phyloP scores from a whole-genome alignment of 2,888 invertebrate genomes.

The Anoncus sp. region DNA sequence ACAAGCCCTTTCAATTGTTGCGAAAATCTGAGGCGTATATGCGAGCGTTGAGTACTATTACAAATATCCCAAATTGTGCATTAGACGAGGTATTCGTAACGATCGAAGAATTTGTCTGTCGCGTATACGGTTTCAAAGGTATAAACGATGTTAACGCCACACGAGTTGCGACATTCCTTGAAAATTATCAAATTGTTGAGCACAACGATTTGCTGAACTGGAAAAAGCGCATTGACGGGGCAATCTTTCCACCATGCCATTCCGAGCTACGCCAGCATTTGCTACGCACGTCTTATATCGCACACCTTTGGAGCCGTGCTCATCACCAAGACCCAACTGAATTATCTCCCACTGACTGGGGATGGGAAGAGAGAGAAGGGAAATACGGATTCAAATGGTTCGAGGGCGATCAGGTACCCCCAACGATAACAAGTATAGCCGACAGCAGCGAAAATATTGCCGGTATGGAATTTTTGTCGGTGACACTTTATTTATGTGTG shows the following conservation, averaged over 20 bases:
- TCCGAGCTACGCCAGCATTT: conserved; percentile 53
- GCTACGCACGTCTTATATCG: conserved; percentile 50
- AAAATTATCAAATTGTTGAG: conserved; percentile 29
- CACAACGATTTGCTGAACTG: conserved; percentile 23
- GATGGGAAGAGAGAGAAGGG: conserved; percentile 48
- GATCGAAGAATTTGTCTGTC: conserved; percentile 53
- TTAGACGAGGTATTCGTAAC: conserved; percentile 21
- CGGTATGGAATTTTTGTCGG: conserved; percentile 2
- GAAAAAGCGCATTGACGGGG: conserved; percentile 36
- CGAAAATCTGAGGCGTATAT: conserved; percentile 35
- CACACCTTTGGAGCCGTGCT: conserved; percentile 49
- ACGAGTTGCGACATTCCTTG: conserved; percentile 39
- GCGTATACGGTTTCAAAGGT: conserved; percentile 40
- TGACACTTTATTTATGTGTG: conserved; percentile 3
- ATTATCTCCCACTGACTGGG: conserved; percentile 40
- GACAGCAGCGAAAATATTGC: conserved; percentile 37
- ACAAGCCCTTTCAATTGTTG: conserved; percentile 44
- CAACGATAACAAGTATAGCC: conserved; percentile 26
- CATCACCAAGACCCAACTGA: conserved; percentile 36
- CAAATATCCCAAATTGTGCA: conserved; percentile 35
- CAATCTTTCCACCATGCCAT: conserved; percentile 53
- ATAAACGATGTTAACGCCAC: conserved; percentile 46
- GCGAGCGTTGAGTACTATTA: conserved; percentile 44
- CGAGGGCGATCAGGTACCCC: conserved; percentile 50
- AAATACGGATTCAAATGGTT: conserved; percentile 54